Percentiles rank a stretch among this genome's conserved stretches.
Evolutionary conservation across 2,113 vertebrate species (phyloP).

Genomic region (Actinemys pallida): DNA sequence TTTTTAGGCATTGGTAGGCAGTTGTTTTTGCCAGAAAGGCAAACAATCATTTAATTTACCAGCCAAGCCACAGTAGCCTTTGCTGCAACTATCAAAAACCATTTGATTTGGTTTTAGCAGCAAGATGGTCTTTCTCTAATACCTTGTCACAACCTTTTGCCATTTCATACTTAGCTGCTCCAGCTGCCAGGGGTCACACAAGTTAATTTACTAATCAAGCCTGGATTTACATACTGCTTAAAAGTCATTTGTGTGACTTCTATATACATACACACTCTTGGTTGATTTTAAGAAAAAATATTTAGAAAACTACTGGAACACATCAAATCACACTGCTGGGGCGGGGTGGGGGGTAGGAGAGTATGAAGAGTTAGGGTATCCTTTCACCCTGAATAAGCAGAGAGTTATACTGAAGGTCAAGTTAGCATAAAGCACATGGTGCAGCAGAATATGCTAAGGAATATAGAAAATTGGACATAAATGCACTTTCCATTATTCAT

Average conservation of each 20-base stretch:
- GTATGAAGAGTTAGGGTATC: neutral
- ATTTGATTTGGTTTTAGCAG: neutral
- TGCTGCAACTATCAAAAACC: neutral
- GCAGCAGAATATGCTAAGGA: neutral
- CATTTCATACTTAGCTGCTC: neutral
- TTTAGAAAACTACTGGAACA: neutral
- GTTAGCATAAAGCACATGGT: fast-evolving
- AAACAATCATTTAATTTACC: neutral
- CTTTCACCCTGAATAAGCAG: neutral
- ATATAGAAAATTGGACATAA: neutral
- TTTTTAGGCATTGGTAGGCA: neutral
- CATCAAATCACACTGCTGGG: neutral
- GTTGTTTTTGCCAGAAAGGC: neutral
- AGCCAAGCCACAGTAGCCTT: neutral
- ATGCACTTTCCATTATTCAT: neutral
- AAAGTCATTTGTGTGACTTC: neutral
- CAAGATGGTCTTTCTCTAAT: neutral
- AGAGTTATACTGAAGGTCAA: neutral
- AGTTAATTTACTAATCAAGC: neutral
- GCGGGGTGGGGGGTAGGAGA: neutral
- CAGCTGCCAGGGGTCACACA: neutral
- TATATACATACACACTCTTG: neutral
- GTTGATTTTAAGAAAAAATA: neutral
- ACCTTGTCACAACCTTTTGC: neutral
- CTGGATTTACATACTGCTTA: neutral